Evolutionary conservation across 2,113 vertebrate genomes (phyloP).

Genomic region (Corydoras maculifer): DNA sequence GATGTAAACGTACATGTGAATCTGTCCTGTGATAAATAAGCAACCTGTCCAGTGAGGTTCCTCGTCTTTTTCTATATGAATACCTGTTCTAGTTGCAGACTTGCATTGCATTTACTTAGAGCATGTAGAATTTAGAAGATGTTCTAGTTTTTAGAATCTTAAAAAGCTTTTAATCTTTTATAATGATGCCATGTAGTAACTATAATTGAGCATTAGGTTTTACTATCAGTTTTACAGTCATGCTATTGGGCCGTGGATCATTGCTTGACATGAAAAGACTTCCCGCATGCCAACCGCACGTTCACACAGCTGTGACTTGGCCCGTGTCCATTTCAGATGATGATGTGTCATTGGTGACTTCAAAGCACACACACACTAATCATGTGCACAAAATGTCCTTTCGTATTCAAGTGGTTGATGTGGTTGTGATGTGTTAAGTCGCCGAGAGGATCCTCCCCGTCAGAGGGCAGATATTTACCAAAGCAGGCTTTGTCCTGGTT

Average conservation of each 20-base stretch:
- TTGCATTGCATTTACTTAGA: no score
- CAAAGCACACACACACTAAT: not conserved
- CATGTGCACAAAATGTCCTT: constrained; percentile 2
- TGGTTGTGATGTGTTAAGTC: not conserved
- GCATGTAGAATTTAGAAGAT: no score
- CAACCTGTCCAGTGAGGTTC: no score
- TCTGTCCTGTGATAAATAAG: no score
- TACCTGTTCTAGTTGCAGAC: no score
- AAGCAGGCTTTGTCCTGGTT: constrained; percentile 1
- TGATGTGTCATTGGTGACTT: not conserved
- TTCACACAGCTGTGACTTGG: not conserved
- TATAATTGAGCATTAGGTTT: no score
- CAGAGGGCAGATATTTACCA: not conserved
- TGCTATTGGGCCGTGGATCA: not conserved
- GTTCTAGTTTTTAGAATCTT: no score
- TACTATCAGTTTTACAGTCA: not conserved
- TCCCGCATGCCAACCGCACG: not conserved
- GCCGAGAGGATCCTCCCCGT: not conserved
- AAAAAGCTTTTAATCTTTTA: no score
- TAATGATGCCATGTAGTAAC: no score
- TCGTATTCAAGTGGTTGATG: constrained; percentile 3
- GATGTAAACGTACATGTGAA: no score
- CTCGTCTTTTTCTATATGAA: no score
- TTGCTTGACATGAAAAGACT: constrained; percentile 3
- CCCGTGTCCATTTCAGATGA: constrained; percentile 5